Evolutionary conservation across 2,113 vertebrate genomes (phyloP).

Genomic region (Willisornis vidua): DNA sequence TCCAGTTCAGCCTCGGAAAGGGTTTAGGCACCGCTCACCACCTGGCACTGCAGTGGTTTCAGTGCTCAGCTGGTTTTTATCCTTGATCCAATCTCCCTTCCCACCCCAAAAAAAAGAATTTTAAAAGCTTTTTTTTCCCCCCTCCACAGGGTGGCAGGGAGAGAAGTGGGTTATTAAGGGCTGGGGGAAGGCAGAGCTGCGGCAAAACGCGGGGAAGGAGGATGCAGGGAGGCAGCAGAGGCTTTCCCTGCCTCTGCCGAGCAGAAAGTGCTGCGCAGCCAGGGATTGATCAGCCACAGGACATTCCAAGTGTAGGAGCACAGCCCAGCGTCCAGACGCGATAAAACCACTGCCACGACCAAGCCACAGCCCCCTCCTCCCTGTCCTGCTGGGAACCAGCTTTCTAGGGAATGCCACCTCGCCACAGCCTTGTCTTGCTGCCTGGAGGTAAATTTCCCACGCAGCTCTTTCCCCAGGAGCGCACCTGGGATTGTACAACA

Average conservation of each 20-base stretch:
- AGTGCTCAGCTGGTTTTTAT: background rate
- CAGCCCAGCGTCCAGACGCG: conserved; percentile 35
- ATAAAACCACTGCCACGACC: background rate
- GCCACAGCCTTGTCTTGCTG: background rate
- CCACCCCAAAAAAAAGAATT: background rate
- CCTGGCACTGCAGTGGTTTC: accelerated
- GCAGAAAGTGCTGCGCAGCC: background rate
- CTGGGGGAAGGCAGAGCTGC: background rate
- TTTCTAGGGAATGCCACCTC: background rate
- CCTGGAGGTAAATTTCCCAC: background rate
- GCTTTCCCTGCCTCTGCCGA: background rate
- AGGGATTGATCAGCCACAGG: background rate
- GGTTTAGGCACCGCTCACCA: background rate
- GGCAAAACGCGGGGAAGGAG: background rate
- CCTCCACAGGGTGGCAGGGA: accelerated
- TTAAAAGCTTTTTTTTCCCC: accelerated
- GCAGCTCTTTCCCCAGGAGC: background rate
- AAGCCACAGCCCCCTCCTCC: background rate
- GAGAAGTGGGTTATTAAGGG: background rate
- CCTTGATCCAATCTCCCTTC: background rate
- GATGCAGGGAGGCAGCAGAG: background rate
- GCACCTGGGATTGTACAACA: background rate
- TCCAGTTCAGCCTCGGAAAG: background rate
- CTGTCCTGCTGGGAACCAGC: background rate
- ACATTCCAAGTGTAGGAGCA: conserved; percentile 30